phyloP scores from a whole-genome alignment of 1,140 invertebrate genomes.

The Stegodyphus dumicola region DNA sequence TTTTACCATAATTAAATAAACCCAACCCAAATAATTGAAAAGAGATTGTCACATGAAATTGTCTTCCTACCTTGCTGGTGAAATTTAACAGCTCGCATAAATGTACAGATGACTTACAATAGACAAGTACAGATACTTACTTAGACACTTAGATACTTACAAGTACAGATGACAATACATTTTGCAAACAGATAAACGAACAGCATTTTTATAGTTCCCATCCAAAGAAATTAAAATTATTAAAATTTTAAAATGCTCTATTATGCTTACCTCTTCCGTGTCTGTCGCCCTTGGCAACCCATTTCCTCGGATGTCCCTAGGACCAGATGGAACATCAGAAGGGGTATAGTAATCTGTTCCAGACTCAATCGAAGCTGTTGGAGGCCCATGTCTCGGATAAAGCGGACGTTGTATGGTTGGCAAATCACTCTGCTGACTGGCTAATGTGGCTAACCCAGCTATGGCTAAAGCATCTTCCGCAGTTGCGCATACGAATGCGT shows the following conservation, averaged over 20 bases:
- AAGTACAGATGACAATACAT: too few relatives aligned
- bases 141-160: too few relatives aligned
- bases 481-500: slow-evolving; percentile 85
- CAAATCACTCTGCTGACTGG: background rate
- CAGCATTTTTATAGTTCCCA: too few relatives aligned
- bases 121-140: too few relatives aligned
- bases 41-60: too few relatives aligned
- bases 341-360: slow-evolving; percentile 43
- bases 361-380: slow-evolving; percentile 14
- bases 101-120: too few relatives aligned
- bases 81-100: too few relatives aligned
- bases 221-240: too few relatives aligned
- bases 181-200: too few relatives aligned
- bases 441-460: slow-evolving; percentile 33
- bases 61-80: too few relatives aligned
- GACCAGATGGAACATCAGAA: slow-evolving; percentile 19
- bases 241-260: background rate
- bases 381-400: background rate
- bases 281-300: slow-evolving; percentile 6
- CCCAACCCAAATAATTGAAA: too few relatives aligned
- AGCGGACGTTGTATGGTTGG: background rate
- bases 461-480: slow-evolving; percentile 82
- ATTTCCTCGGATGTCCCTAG: slow-evolving; percentile 13
- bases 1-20: too few relatives aligned
- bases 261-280: slow-evolving; percentile 37